phyloP scores from a whole-genome alignment of 2,113 vertebrate species.

The Saguinus midas region DNA sequence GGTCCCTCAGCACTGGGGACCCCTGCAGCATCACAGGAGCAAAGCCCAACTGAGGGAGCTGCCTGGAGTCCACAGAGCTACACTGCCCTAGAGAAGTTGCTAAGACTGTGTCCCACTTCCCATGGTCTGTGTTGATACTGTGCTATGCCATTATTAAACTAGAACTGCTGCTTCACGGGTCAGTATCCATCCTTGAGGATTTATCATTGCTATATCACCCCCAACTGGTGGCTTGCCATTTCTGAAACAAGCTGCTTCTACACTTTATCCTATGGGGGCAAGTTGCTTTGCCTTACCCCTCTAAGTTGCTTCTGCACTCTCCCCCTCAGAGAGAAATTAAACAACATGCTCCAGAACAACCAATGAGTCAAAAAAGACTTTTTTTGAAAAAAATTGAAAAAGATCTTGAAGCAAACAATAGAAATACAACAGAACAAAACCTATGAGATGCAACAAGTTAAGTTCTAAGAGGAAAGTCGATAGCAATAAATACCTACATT shows the following conservation, averaged over 20 bases:
- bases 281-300: neutral
- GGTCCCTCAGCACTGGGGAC: neutral
- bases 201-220: neutral
- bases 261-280: neutral
- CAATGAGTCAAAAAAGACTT: too few species aligned
- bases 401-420: too few species aligned
- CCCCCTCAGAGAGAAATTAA: neutral
- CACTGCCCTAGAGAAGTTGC: neutral
- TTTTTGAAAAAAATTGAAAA: too few species aligned
- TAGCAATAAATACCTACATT: too few species aligned
- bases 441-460: too few species aligned
- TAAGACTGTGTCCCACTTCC: neutral
- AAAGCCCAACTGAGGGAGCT: neutral
- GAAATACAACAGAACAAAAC: too few species aligned
- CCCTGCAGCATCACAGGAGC: neutral
- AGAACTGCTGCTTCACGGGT: neutral
- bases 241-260: neutral
- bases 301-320: neutral
- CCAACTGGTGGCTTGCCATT: neutral
- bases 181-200: neutral
- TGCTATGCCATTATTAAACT: neutral
- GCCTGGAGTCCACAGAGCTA: neutral
- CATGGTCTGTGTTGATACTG: too few species aligned
- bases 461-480: too few species aligned
- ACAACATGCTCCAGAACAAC: too few species aligned